phyloP scores from a whole-genome alignment of 2,888 invertebrate species.

The Spicauda simplicius region DNA sequence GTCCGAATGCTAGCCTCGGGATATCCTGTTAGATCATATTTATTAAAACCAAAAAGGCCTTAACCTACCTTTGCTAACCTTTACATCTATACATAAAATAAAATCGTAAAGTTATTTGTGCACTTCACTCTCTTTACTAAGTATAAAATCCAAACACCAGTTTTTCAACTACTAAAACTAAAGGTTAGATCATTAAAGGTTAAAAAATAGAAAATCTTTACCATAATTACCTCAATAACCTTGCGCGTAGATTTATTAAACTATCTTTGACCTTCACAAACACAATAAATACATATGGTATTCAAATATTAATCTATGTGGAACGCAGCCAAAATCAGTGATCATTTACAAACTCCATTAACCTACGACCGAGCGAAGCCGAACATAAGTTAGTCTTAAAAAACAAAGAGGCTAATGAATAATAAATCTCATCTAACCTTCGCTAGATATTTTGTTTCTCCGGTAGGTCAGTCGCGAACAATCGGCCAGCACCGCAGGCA shows the following conservation, averaged over 20 bases:
- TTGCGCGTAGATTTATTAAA: neutral
- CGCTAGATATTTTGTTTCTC: constrained; percentile 57
- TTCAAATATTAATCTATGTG: neutral
- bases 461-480: constrained; percentile 52
- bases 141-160: neutral
- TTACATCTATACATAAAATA: constrained; percentile 13
- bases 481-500: constrained; percentile 60
- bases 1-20: constrained; percentile 15
- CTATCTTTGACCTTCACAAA: neutral
- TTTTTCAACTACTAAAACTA: too few relatives aligned
- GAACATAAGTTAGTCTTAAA: constrained; percentile 50
- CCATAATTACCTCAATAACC: too few relatives aligned
- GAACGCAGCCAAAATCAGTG: neutral
- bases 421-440: constrained; percentile 63
- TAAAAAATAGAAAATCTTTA: too few relatives aligned
- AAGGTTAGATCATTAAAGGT: too few relatives aligned
- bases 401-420: constrained; percentile 61
- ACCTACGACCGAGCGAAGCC: neutral
- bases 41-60: constrained; percentile 9
- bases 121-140: neutral
- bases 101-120: neutral
- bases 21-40: constrained; percentile 18
- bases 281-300: neutral
- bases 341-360: neutral
- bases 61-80: constrained; percentile 12